These are phyloP conservation scores for Scolopax bukidnonensis DNA, from an alignment of 2,797 vertebrate species.

Conservation along the genomic window DNA sequence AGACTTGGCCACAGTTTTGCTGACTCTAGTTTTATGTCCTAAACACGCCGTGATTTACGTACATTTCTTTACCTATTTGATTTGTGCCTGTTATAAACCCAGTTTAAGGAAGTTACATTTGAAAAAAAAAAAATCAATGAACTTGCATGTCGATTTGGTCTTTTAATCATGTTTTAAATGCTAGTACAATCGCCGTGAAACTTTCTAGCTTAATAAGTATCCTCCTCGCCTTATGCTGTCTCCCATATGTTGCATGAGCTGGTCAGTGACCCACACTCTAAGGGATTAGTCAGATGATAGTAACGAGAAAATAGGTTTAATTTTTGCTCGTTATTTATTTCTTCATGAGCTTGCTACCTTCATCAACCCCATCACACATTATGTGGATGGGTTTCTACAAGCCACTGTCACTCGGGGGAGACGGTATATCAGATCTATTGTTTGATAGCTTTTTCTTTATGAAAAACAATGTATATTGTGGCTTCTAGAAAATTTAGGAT, in stretches of 20 bases:
- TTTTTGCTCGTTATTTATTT: constrained; percentile 29
- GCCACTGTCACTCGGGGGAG: not conserved
- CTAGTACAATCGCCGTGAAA: not conserved
- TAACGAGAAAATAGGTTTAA: constrained; percentile 18
- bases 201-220: not conserved
- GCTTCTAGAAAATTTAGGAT: not conserved
- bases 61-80: not conserved
- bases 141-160: not conserved
- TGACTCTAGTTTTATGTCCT: not conserved
- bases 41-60: not conserved
- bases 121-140: not conserved
- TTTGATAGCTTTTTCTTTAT: not conserved
- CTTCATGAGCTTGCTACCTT: not conserved
- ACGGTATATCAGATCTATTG: not conserved
- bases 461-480: not conserved
- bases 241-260: not conserved
- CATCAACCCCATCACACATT: not conserved
- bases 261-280: constrained; percentile 27
- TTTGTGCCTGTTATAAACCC: not conserved
- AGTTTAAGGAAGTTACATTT: not conserved
- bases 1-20: not conserved
- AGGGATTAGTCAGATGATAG: constrained; percentile 8
- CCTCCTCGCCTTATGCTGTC: constrained; percentile 3
- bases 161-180: constrained; percentile 9
- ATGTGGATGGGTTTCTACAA: not conserved